These are phyloP conservation scores for Callithrix jacchus DNA, from an alignment of 2,113 vertebrate species.

Conservation along the genomic window DNA sequence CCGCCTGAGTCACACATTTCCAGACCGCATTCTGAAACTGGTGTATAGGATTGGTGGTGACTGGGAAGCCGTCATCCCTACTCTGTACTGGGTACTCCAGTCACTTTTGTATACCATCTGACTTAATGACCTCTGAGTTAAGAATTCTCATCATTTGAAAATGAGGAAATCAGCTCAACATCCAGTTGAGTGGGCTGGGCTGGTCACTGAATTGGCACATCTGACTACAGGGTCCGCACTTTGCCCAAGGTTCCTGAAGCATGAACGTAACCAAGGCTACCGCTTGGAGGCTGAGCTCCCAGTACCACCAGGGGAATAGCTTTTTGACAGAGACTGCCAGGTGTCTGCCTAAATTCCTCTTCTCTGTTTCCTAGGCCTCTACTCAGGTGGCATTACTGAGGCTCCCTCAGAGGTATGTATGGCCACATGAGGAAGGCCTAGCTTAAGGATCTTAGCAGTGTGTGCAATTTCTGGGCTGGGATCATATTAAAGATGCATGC, in stretches of 20 bases:
- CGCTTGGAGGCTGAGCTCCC: not conserved
- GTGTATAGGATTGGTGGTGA: not conserved
- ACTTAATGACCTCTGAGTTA: not conserved
- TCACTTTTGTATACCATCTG: not conserved
- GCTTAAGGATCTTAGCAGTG: not conserved
- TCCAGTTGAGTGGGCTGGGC: too few species aligned
- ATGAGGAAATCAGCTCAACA: not conserved
- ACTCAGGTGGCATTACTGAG: not conserved
- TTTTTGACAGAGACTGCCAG: not conserved
- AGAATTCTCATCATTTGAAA: not conserved
- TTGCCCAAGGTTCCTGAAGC: not conserved
- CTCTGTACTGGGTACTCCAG: fast-evolving
- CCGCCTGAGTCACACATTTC: not conserved
- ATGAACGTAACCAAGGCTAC: too few species aligned
- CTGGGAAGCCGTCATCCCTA: not conserved
- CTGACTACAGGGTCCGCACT: too few species aligned
- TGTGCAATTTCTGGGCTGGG: not conserved
- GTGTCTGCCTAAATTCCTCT: not conserved
- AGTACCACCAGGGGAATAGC: not conserved
- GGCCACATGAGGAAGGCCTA: not conserved
- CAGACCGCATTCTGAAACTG: not conserved
- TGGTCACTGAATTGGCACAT: not conserved
- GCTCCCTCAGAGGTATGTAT: too few species aligned
- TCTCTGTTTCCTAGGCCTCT: not conserved
- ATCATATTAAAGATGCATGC: not conserved